Percentiles rank a stretch among this genome's conserved stretches.
These are phyloP conservation scores for Pristionchus entomophagus DNA, from an alignment of 2,888 invertebrate genomes.

Conservation along the genomic window DNA sequence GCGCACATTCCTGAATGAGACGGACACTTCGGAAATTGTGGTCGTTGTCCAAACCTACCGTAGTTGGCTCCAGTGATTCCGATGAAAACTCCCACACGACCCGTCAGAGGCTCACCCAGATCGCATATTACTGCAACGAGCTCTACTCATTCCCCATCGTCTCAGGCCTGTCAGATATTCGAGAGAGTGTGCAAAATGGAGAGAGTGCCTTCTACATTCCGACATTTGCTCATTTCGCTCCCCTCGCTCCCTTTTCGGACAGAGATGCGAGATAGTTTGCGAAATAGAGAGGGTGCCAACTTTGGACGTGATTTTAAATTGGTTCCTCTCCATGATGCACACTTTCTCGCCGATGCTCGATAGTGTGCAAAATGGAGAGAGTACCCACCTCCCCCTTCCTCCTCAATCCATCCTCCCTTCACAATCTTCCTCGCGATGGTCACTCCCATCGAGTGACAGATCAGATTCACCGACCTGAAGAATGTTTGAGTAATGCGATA, in stretches of 20 bases:
- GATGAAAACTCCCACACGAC: slow-evolving; percentile 57
- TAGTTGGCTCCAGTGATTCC: slow-evolving; percentile 67
- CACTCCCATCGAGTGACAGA: slow-evolving; percentile 69
- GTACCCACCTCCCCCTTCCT: slow-evolving; percentile 53
- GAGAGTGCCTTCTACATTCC: too few species aligned
- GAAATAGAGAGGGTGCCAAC: too few species aligned
- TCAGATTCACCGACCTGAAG: slow-evolving; percentile 54
- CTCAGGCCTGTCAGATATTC: background rate
- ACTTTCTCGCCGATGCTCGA: too few species aligned
- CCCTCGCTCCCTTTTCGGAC: too few species aligned
- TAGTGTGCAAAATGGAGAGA: too few species aligned
- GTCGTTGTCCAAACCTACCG: background rate
- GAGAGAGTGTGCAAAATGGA: background rate
- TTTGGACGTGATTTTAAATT: too few species aligned
- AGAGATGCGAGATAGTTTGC: too few species aligned
- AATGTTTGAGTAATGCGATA: too few species aligned
- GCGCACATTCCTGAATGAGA: slow-evolving; percentile 58
- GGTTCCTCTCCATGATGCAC: too few species aligned
- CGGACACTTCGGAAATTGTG: too few species aligned
- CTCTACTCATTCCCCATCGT: too few species aligned
- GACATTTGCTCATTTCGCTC: too few species aligned
- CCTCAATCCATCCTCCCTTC: slow-evolving; percentile 59
- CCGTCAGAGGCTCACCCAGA: slow-evolving; percentile 58
- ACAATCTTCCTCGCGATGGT: slow-evolving; percentile 64
- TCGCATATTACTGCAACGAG: slow-evolving; percentile 50